phyloP scores from a whole-genome alignment of 2,113 vertebrate genomes.

The Corapipo altera region DNA sequence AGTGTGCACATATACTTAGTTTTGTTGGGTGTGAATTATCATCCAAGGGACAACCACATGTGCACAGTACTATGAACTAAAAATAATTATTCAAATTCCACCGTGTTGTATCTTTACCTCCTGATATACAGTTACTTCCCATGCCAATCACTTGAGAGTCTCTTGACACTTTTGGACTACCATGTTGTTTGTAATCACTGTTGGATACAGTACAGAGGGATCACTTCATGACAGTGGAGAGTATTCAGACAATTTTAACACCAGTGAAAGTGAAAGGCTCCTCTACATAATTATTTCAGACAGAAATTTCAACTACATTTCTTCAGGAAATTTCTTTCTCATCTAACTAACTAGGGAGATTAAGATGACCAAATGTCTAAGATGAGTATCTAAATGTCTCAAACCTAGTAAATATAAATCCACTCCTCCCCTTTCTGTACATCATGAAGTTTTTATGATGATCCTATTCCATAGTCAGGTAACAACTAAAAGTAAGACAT shows the following conservation, averaged over 20 bases:
- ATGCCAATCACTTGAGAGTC: neutral
- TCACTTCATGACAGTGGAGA: neutral
- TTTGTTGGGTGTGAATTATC: neutral
- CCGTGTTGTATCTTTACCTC: neutral
- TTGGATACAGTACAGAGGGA: neutral
- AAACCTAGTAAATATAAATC: neutral
- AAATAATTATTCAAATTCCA: neutral
- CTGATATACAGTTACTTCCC: neutral
- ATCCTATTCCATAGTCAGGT: neutral
- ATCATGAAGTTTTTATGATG: neutral
- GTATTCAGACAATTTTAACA: neutral
- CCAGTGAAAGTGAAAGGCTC: neutral
- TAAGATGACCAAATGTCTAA: neutral
- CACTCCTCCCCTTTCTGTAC: neutral
- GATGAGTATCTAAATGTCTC: neutral
- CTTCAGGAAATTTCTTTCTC: neutral
- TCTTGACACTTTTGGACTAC: neutral
- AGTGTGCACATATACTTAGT: neutral
- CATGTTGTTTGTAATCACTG: neutral
- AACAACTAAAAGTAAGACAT: neutral
- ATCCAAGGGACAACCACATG: neutral
- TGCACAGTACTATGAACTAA: neutral
- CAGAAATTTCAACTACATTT: neutral
- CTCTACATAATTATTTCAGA: neutral
- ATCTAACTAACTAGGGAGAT: neutral